A percentile compares a stretch with the other conserved stretches of the same genome.
phyloP scores from a whole-genome alignment of 2,888 invertebrate species.

The Muscina levida region DNA sequence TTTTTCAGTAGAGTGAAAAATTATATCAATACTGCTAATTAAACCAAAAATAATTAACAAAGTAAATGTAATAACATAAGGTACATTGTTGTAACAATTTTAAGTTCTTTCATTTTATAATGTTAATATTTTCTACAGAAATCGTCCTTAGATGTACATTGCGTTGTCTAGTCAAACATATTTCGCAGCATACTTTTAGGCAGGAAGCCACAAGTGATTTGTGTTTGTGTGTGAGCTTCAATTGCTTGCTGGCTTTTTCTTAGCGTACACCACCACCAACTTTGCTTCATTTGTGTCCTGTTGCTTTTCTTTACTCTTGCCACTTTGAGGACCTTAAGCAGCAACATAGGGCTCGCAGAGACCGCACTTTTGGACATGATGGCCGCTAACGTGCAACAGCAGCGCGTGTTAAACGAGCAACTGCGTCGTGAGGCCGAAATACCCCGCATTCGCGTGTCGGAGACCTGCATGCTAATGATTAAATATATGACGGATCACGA shows the following conservation, averaged over 20 bases:
- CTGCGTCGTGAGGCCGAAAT: constrained; percentile 94
- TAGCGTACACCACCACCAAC: neutral
- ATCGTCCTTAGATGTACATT: too few relatives aligned
- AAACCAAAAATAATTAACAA: constrained; percentile 4
- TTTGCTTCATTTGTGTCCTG: constrained; percentile 85
- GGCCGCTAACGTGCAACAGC: constrained; percentile 96
- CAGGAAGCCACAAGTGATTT: constrained; percentile 44
- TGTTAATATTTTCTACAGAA: too few relatives aligned
- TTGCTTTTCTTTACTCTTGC: constrained; percentile 40
- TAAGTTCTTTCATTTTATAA: constrained; percentile 10
- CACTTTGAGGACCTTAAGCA: constrained; percentile 61
- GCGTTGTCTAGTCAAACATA: neutral
- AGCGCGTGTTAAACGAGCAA: constrained; percentile 93
- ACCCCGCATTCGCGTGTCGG: constrained; percentile 87
- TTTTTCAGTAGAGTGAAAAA: neutral
- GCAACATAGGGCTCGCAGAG: constrained; percentile 82
- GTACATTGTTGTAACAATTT: too few relatives aligned
- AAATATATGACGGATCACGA: constrained; percentile 94
- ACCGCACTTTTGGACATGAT: constrained; percentile 95
- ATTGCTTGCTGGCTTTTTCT: neutral
- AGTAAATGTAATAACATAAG: too few relatives aligned
- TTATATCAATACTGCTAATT: neutral
- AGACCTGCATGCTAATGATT: constrained; percentile 95
- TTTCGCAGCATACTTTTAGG: constrained; percentile 30
- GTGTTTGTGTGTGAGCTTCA: neutral